Conservation (phyloP, 1,140 invertebrate genomes). For the Leptinotarsa undecemlineata region DNA sequence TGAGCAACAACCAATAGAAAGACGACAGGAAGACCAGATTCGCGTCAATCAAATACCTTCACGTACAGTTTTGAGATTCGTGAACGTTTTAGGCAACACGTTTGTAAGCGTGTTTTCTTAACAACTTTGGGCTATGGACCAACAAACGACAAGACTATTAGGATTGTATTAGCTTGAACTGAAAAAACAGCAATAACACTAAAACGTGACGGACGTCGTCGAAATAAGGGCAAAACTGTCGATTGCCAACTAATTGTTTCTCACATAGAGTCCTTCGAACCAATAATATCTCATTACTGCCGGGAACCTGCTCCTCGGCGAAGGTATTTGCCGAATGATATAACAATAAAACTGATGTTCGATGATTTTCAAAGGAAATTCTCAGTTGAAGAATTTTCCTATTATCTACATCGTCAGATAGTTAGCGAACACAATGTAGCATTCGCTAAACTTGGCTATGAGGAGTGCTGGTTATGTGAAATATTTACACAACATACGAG, state of each 20-base stretch:
- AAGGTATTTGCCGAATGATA: conserved; percentile 30
- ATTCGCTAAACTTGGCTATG: conserved; percentile 31
- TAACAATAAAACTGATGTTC: conserved; percentile 22
- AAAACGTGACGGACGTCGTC: too few relatives aligned
- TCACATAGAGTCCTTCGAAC: conserved; percentile 27
- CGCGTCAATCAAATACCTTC: too few relatives aligned
- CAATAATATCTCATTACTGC: conserved; percentile 25
- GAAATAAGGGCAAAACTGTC: not conserved
- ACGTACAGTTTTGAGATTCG: too few relatives aligned
- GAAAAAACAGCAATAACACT: too few relatives aligned
- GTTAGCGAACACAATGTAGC: conserved; percentile 30
- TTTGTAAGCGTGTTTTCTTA: too few relatives aligned
- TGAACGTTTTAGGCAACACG: too few relatives aligned
- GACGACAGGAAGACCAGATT: too few relatives aligned
- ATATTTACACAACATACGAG: conserved; percentile 30
- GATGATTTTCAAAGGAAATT: conserved; percentile 28
- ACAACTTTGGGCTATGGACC: too few relatives aligned
- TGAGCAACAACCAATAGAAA: too few relatives aligned
- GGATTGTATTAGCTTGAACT: too few relatives aligned
- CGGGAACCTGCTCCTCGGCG: conserved; percentile 24
- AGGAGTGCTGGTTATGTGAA: conserved; percentile 31
- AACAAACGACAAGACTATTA: too few relatives aligned
- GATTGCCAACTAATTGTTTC: conserved; percentile 16
- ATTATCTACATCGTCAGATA: conserved; percentile 30
- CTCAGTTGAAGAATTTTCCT: conserved; percentile 22